A percentile compares a stretch with the other conserved stretches of the same genome.
These are phyloP conservation scores for Hemiprocne comata DNA, from an alignment of 2,113 vertebrate species.

Conservation along the genomic window DNA sequence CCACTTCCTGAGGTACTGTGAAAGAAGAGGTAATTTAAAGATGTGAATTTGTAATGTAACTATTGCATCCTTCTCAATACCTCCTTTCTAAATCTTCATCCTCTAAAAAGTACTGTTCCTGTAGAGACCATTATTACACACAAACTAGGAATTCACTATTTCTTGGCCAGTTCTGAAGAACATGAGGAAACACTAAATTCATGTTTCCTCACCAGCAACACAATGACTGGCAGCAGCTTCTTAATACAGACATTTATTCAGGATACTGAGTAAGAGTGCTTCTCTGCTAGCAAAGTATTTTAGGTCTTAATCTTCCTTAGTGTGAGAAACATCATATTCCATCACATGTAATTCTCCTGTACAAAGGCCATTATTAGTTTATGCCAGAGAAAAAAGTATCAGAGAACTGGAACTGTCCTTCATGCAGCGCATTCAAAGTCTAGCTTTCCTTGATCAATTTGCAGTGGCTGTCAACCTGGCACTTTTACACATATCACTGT, in stretches of 20 bases:
- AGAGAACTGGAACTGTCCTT: neutral
- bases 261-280: neutral
- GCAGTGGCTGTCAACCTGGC: neutral
- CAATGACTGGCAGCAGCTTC: neutral
- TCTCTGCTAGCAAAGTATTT: neutral
- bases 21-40: slow-evolving; percentile 1
- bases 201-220: neutral
- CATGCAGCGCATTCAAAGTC: neutral
- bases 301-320: neutral
- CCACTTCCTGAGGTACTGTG: slow-evolving; percentile 80
- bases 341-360: neutral
- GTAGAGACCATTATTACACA: neutral
- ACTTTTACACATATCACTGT: neutral
- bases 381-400: neutral
- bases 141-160: neutral
- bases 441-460: neutral
- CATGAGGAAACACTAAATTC: neutral
- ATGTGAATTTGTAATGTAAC: neutral
- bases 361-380: neutral
- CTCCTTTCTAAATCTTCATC: neutral
- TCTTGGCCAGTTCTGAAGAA: neutral
- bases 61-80: neutral
- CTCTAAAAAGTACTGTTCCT: neutral
- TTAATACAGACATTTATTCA: neutral
- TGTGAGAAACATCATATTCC: neutral